These are phyloP conservation scores for Cryptotis parvus DNA, from an alignment of 2,113 vertebrate species.

Conservation along the genomic window DNA sequence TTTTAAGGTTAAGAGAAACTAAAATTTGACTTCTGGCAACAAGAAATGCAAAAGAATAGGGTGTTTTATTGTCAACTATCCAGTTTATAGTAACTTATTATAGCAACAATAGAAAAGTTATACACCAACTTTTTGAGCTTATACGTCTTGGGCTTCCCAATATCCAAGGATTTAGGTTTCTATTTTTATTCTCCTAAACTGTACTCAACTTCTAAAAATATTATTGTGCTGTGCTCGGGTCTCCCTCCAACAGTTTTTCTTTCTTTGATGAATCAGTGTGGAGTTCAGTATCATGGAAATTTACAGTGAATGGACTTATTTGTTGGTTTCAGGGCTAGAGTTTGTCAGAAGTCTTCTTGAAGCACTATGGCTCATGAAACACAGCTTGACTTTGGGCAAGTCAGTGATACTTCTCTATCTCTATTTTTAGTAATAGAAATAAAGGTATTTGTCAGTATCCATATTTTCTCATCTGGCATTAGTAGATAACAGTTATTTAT, in stretches of 20 bases:
- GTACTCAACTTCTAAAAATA: background rate
- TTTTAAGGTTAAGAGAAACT: slow-evolving; percentile 28
- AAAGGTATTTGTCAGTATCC: too few species aligned
- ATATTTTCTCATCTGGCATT: slow-evolving; percentile 28
- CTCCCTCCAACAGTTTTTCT: background rate
- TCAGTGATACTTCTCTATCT: background rate
- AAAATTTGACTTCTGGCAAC: background rate
- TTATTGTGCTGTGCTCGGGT: background rate
- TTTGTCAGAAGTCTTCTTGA: background rate
- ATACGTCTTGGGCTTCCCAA: background rate
- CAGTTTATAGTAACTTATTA: background rate
- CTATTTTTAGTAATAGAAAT: too few species aligned
- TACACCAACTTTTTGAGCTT: background rate
- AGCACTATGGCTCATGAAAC: background rate
- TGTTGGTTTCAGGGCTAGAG: accelerated
- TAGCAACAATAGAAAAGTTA: background rate
- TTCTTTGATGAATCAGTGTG: background rate
- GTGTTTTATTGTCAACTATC: background rate
- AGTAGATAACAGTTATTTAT: slow-evolving; percentile 9
- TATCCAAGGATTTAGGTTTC: background rate
- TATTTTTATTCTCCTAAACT: background rate
- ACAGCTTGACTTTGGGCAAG: background rate
- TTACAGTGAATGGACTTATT: background rate
- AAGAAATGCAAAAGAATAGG: background rate
- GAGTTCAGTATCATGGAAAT: background rate